A percentile compares a stretch with the other conserved stretches of the same genome.
These are phyloP conservation scores for Meriones psammophilus DNA, from an alignment of 2,797 vertebrate species.

Conservation along the genomic window DNA sequence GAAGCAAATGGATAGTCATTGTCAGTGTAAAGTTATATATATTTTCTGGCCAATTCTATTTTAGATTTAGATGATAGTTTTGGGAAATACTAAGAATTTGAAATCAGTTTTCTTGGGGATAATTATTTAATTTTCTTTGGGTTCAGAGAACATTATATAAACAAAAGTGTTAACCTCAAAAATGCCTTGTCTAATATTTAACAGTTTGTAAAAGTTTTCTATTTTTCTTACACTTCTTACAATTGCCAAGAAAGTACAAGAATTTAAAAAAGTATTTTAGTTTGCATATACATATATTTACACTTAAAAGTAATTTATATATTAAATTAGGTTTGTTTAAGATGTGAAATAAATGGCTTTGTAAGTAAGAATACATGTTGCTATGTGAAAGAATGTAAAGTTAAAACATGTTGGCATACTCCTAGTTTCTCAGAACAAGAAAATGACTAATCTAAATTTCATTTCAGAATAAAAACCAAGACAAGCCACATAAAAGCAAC, in stretches of 20 bases:
- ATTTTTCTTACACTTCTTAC: constrained; percentile 73
- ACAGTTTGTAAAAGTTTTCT: constrained; percentile 68
- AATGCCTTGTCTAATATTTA: constrained; percentile 77
- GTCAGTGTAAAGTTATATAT: constrained; percentile 56
- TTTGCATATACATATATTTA: constrained; percentile 78
- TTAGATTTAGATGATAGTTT: constrained; percentile 66
- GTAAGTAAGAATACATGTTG: constrained; percentile 80
- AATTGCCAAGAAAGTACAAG: constrained; percentile 72
- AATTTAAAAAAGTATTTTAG: constrained; percentile 74
- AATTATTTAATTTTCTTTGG: constrained; percentile 75
- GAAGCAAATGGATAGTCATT: constrained; percentile 63
- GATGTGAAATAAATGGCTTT: constrained; percentile 78
- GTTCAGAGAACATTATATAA: constrained; percentile 69
- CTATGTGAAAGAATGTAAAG: constrained; percentile 82
- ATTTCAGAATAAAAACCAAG: constrained; percentile 86
- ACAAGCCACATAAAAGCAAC: constrained; percentile 86
- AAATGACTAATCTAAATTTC: constrained; percentile 87
- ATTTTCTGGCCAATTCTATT: constrained; percentile 53
- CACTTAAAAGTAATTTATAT: constrained; percentile 79
- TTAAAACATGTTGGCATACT: constrained; percentile 86
- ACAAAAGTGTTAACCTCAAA: constrained; percentile 76
- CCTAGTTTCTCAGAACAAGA: constrained; percentile 84
- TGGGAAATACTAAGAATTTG: constrained; percentile 71
- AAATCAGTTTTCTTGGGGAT: constrained; percentile 65
- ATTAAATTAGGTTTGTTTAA: constrained; percentile 81